Evolutionary conservation across 2,888 invertebrate genomes (phyloP).

Genomic region (Scaptomyza cyrtandrae): DNA sequence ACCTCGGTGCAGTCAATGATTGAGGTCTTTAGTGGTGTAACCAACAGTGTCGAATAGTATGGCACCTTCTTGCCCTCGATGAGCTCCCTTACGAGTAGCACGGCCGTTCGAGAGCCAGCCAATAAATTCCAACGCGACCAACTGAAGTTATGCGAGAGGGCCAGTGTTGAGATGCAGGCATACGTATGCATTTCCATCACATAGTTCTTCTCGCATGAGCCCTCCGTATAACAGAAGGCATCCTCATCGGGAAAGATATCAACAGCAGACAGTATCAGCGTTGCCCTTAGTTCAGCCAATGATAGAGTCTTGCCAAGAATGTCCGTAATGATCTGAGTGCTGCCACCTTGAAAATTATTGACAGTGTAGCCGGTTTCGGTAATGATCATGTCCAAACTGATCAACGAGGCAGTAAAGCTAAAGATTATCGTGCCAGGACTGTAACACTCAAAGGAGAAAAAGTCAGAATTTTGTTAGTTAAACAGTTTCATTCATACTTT

Average conservation of each 20-base stretch:
- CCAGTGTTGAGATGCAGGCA: slow-evolving; percentile 91
- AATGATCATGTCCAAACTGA: slow-evolving; percentile 86
- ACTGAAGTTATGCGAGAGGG: slow-evolving; percentile 90
- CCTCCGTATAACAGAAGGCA: slow-evolving; percentile 89
- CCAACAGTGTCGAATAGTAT: slow-evolving; percentile 85
- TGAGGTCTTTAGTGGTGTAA: slow-evolving; percentile 89
- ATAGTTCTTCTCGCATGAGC: slow-evolving; percentile 89
- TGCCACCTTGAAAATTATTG: slow-evolving; percentile 84
- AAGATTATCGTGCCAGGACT: slow-evolving; percentile 84
- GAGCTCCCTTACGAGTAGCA: slow-evolving; percentile 83
- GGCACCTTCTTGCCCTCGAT: slow-evolving; percentile 84
- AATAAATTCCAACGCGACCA: slow-evolving; percentile 91
- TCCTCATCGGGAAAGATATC: slow-evolving; percentile 94
- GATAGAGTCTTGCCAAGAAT: slow-evolving; percentile 81
- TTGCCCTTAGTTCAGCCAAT: slow-evolving; percentile 79
- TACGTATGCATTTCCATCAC: slow-evolving; percentile 91
- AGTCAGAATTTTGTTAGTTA: background rate
- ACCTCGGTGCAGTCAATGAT: slow-evolving; percentile 91
- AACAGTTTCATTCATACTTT: slow-evolving; percentile 45
- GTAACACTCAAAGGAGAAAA: slow-evolving; percentile 11
- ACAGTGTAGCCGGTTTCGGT: slow-evolving; percentile 84
- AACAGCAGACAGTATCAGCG: slow-evolving; percentile 88
- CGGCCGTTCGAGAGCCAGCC: slow-evolving; percentile 85
- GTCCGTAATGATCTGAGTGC: slow-evolving; percentile 80
- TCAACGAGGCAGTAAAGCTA: slow-evolving; percentile 86